Percentiles rank a stretch among this genome's conserved stretches.
These are phyloP conservation scores for Gnathonemus echidnorhynchus DNA, from an alignment of 2,113 vertebrate species.

Conservation along the genomic window DNA sequence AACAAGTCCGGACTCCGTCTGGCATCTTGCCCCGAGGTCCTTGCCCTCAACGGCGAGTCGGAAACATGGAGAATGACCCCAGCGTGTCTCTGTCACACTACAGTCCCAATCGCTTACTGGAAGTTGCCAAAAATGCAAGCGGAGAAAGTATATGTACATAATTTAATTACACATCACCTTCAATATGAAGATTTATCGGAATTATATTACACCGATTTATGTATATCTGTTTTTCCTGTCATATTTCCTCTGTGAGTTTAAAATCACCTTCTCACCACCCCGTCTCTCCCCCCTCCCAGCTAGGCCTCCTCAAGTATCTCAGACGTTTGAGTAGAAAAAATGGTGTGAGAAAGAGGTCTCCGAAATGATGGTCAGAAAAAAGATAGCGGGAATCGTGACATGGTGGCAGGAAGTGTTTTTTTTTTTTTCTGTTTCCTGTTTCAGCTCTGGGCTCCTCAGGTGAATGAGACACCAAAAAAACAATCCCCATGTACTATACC, in stretches of 20 bases:
- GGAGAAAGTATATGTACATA: conserved; percentile 58
- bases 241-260: conserved; percentile 25
- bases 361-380: not conserved
- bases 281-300: conserved; percentile 25
- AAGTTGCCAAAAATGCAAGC: conserved; percentile 71
- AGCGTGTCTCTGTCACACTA: conserved; percentile 24
- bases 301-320: conserved; percentile 54
- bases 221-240: conserved; percentile 48
- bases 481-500: not conserved
- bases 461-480: not conserved
- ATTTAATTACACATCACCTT: conserved; percentile 61
- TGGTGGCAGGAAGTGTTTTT: not conserved
- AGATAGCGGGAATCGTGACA: not conserved
- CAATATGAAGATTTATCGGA: conserved; percentile 75
- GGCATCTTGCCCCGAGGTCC: not conserved
- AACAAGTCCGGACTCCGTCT: not conserved
- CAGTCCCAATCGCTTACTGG: conserved; percentile 45
- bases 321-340: not conserved
- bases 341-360: not conserved
- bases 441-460: not conserved
- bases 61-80: not conserved
- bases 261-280: conserved; percentile 23
- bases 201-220: conserved; percentile 66
- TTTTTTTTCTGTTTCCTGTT: not conserved
- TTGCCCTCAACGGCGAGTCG: not conserved